phyloP scores from a whole-genome alignment of 2,888 invertebrate species.

The Choristoneura rosaceana region DNA sequence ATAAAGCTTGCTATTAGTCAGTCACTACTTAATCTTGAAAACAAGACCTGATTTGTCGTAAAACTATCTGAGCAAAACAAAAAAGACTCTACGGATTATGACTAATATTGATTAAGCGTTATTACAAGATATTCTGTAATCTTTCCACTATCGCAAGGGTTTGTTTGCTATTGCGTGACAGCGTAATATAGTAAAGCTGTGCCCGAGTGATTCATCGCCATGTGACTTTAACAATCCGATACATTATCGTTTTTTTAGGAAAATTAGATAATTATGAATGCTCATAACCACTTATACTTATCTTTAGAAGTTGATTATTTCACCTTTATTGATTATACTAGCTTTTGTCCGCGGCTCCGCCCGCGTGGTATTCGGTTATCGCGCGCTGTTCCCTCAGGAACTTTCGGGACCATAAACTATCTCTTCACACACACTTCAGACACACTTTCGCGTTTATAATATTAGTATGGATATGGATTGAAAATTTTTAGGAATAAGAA shows the following conservation, averaged over 20 bases:
- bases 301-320: too few relatives aligned
- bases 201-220: not conserved
- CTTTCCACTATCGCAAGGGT: conserved; percentile 17
- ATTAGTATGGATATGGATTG: too few relatives aligned
- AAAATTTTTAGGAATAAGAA: too few relatives aligned
- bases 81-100: conserved; percentile 2
- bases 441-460: too few relatives aligned
- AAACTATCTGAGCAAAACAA: conserved; percentile 1
- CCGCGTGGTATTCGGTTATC: too few relatives aligned
- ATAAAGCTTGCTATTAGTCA: not conserved
- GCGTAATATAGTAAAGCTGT: not conserved
- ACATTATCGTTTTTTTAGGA: not conserved
- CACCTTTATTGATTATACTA: too few relatives aligned
- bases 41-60: not conserved
- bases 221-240: not conserved
- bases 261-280: not conserved
- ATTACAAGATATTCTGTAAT: conserved; percentile 9
- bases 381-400: too few relatives aligned
- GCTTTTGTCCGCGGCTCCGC: too few relatives aligned
- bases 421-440: too few relatives aligned
- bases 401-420: too few relatives aligned
- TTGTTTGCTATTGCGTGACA: conserved; percentile 17
- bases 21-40: not conserved
- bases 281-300: too few relatives aligned
- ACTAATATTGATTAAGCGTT: not conserved